Evolutionary conservation across 2,113 vertebrate genomes (phyloP), one percentile per base, ranked within the genome.

Genomic region (Genyomyrus donnyi): DNA sequence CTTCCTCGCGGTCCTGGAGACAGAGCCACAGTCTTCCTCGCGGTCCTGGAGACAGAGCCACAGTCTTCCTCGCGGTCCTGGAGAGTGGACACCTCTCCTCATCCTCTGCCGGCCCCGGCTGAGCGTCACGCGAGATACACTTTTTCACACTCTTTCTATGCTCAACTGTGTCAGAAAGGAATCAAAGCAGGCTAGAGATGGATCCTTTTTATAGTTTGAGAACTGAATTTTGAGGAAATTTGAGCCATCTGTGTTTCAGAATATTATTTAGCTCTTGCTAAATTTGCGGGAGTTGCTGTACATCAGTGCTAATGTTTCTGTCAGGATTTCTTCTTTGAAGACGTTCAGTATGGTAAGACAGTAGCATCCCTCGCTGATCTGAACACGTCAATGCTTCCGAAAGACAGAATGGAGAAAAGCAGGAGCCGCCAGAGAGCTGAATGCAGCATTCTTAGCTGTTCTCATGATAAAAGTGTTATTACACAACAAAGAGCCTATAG

Each of bases 141-240:
- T 85, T 11, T 85, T 53, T 87, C 5, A 31, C 50, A 50, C 50
- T 87, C 27, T 35, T 8, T 56, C 8, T 19, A n/a, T 21, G 17
- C 3, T 48, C 42, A 46, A 21, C 49, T 39, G 70, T 27, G n/a
- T 31, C 50, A 5, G 27, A 90, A 88, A 87, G 89, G 91, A 90
- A 91, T 70, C 90, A 50, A 88, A 90, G 90, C 53, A 66, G 88
- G 89, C 89, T 89, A 90, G 91, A 90, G 74, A 27, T 17, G 83
- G 56, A 89, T 77, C 50, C 87, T 88, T 56, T 70, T 84, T 88
- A 80, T 87, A 27, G 49, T 35, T 45, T 83, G 80, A 9, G 17
- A 87, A 17, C 24, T 46, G 49, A 56, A 53, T 53, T 56, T 87
- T 87, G 19, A 39, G 31, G 10, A 52, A 87, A 87, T 53, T 53